Evolutionary conservation across 2,113 vertebrate genomes (phyloP).

Genomic region (Syrrhaptes paradoxus): DNA sequence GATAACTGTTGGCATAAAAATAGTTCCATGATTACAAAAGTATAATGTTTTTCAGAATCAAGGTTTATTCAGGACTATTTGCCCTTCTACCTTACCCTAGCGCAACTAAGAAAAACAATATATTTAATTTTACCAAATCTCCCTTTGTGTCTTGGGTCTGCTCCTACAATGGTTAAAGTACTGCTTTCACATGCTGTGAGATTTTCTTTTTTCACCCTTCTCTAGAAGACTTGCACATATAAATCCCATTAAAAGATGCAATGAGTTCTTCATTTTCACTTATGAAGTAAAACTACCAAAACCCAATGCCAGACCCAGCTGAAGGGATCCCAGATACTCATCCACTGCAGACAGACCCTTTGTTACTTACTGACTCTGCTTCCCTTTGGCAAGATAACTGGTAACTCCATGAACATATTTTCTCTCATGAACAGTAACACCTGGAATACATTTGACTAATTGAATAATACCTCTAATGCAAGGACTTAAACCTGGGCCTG

Average conservation of each 20-base stretch:
- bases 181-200: neutral
- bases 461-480: neutral
- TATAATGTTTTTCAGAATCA: neutral
- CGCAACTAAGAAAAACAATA: neutral
- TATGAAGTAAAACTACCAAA: neutral
- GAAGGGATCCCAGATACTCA: neutral
- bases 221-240: neutral
- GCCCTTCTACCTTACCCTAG: neutral
- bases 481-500: neutral
- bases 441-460: neutral
- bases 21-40: neutral
- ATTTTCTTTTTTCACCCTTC: neutral
- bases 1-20: neutral
- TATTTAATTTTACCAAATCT: neutral
- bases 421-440: neutral
- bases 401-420: neutral
- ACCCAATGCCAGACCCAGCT: fast-evolving
- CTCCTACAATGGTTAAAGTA: neutral
- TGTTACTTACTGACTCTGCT: neutral
- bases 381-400: neutral
- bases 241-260: neutral
- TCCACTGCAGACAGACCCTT: neutral
- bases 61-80: neutral
- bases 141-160: neutral
- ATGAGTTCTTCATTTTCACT: neutral